phyloP scores from a whole-genome alignment of 2,797 vertebrate species.

The Prunella strophiata region DNA sequence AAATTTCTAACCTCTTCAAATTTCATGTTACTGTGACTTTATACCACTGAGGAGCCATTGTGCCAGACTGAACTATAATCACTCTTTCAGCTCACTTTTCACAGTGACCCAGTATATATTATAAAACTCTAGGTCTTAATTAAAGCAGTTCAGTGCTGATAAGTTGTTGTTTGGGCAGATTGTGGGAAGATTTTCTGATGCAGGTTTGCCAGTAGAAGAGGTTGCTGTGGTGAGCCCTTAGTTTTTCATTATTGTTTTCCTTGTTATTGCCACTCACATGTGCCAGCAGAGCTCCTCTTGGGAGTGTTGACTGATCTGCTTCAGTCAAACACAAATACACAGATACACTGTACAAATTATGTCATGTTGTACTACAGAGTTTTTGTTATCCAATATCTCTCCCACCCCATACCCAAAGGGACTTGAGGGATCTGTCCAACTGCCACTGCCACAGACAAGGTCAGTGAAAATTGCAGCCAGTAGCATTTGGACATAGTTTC shows the following conservation, averaged over 20 bases:
- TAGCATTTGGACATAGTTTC: not conserved
- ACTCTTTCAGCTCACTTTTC: not conserved
- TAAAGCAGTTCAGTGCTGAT: not conserved
- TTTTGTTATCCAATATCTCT: not conserved
- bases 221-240: not conserved
- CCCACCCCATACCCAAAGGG: not conserved
- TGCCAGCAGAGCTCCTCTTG: not conserved
- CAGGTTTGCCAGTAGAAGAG: not conserved
- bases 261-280: not conserved
- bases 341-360: not conserved
- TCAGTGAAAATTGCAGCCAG: not conserved
- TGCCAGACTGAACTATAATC: not conserved
- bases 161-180: not conserved
- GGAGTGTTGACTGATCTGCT: not conserved
- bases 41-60: not conserved
- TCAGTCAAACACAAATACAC: not conserved
- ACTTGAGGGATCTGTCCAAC: not conserved
- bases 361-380: not conserved
- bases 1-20: not conserved
- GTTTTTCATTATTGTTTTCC: not conserved
- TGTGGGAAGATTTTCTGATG: not conserved
- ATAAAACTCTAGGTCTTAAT: not conserved
- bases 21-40: not conserved
- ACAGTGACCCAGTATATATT: not conserved
- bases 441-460: not conserved